Percentiles rank a stretch among this genome's conserved stretches.
Conservation (phyloP, 2,888 invertebrate genomes). For the Ferrisia virgata region DNA sequence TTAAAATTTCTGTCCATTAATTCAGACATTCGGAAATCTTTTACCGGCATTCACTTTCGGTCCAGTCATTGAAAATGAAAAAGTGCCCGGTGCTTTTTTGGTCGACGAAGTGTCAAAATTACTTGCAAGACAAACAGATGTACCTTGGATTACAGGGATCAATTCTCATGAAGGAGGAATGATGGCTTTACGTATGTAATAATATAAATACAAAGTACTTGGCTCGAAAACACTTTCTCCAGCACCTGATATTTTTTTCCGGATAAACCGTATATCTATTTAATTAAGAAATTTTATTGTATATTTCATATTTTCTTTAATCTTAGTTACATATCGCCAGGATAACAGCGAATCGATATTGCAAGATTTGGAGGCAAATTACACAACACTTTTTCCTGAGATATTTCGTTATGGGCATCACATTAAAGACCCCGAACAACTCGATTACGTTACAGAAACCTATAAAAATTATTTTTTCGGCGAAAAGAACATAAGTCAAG, state of each 20-base stretch:
- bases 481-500: background rate
- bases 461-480: background rate
- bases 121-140: slow-evolving; percentile 38
- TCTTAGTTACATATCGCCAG: too few relatives aligned
- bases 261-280: too few relatives aligned
- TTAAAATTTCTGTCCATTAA: background rate
- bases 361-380: background rate
- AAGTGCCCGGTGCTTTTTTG: slow-evolving; percentile 40
- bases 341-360: too few relatives aligned
- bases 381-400: background rate
- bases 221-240: background rate
- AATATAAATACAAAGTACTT: background rate
- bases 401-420: background rate
- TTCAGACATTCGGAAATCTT: background rate
- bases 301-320: too few relatives aligned
- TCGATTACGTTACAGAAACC: background rate
- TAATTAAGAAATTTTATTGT: background rate
- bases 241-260: too few relatives aligned
- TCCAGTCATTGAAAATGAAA: slow-evolving; percentile 43
- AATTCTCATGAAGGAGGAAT: slow-evolving; percentile 46
- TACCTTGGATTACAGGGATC: slow-evolving; percentile 46
- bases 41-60: background rate
- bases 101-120: slow-evolving; percentile 33
- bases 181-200: slow-evolving; percentile 15
- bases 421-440: background rate